phyloP scores from a whole-genome alignment of 2,888 invertebrate species.

The Schizaphis graminum region DNA sequence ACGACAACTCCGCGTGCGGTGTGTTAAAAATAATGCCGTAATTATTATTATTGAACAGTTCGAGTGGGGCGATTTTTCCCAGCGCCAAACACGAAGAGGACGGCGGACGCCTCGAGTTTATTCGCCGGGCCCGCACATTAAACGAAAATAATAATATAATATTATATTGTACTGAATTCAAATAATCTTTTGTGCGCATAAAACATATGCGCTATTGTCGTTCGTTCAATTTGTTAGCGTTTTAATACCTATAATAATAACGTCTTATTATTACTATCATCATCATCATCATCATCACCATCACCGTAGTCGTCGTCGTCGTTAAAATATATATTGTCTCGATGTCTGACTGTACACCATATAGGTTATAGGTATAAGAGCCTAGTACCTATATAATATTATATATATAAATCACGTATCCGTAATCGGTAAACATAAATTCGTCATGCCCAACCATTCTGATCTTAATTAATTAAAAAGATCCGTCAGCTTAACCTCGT shows the following conservation, averaged over 20 bases:
- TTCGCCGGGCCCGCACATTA: background rate
- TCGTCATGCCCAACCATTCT: background rate
- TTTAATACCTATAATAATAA: background rate
- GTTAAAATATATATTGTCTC: constrained; percentile 12
- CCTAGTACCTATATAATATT: background rate
- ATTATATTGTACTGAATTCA: background rate
- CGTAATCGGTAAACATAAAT: background rate
- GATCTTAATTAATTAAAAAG: constrained; percentile 15
- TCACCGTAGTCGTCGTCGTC: background rate
- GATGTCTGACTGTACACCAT: background rate
- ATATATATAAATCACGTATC: background rate
- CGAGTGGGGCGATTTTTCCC: background rate
- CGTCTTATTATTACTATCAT: background rate
- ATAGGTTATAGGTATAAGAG: background rate
- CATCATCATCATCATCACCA: background rate
- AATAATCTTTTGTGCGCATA: background rate
- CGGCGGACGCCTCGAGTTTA: background rate
- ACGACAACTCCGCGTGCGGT: background rate
- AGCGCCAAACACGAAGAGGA: background rate
- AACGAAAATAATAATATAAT: background rate
- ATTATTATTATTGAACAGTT: background rate
- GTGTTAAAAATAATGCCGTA: background rate
- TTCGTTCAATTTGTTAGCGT: background rate
- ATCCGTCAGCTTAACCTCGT: background rate
- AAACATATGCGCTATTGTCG: background rate